Evolutionary conservation across 2,888 invertebrate species (phyloP).

Genomic region (Ormyrus pomaceus): DNA sequence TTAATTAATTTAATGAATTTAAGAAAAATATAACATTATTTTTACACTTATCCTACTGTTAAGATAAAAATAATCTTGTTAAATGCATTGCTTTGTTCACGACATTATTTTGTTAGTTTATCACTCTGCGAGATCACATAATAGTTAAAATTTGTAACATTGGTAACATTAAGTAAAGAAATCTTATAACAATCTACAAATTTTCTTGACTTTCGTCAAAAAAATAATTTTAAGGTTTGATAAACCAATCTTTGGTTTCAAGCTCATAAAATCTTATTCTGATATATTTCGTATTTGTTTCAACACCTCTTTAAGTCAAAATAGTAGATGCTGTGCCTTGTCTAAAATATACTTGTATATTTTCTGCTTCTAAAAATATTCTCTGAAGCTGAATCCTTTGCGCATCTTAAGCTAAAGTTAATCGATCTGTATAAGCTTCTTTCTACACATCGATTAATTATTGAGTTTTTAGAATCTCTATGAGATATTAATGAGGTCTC

Average conservation of each 20-base stretch:
- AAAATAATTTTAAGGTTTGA: slow-evolving; percentile 55
- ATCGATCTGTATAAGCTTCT: slow-evolving; percentile 12
- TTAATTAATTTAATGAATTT: slow-evolving; percentile 46
- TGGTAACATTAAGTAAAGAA: slow-evolving; percentile 36
- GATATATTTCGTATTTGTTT: slow-evolving; percentile 22
- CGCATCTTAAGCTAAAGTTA: slow-evolving; percentile 29
- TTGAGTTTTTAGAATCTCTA: slow-evolving; percentile 24
- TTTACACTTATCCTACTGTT: slow-evolving; percentile 43
- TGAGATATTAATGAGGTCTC: slow-evolving; percentile 68
- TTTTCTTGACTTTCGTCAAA: slow-evolving; percentile 44
- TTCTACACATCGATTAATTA: slow-evolving; percentile 38
- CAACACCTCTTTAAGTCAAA: slow-evolving; percentile 19
- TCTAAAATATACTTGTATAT: slow-evolving; percentile 48
- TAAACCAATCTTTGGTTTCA: slow-evolving; percentile 57
- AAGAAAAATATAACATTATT: slow-evolving; percentile 54
- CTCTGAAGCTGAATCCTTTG: slow-evolving; percentile 40
- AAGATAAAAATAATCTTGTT: slow-evolving; percentile 45
- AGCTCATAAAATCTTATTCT: slow-evolving; percentile 46
- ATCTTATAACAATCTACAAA: slow-evolving; percentile 20
- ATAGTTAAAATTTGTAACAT: slow-evolving; percentile 36
- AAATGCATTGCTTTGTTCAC: slow-evolving; percentile 48
- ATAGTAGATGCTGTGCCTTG: slow-evolving; percentile 27
- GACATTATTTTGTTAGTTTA: slow-evolving; percentile 42
- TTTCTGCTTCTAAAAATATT: slow-evolving; percentile 48
- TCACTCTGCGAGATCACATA: slow-evolving; percentile 40